Conservation (phyloP, 2,797 vertebrate species). For the Trachops cirrhosus region DNA sequence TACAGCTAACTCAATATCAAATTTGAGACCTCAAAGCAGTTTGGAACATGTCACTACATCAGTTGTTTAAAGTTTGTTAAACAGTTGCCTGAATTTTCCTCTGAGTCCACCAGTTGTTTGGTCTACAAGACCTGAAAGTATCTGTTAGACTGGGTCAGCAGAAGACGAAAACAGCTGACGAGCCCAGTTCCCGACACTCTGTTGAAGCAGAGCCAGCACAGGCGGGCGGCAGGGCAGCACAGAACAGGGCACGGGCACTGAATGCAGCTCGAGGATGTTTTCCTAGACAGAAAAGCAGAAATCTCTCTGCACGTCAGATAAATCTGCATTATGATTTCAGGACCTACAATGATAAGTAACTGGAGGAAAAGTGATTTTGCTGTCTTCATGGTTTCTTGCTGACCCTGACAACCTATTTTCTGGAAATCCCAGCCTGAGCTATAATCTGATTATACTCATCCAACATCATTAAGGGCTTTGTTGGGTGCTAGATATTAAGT, state of each 20-base stretch:
- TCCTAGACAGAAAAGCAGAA: background rate
- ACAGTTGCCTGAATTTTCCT: background rate
- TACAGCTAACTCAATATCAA: background rate
- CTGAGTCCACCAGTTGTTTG: background rate
- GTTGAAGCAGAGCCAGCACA: background rate
- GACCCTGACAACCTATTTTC: background rate
- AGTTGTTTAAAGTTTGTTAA: background rate
- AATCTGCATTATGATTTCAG: background rate
- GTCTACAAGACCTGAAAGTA: background rate
- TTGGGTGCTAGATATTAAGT: background rate
- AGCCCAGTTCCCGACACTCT: background rate
- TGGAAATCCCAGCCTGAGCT: background rate
- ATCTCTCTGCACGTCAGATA: background rate
- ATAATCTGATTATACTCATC: background rate
- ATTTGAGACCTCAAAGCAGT: background rate
- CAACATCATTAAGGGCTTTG: background rate
- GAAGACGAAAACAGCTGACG: background rate
- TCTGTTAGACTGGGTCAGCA: background rate
- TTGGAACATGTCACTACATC: background rate
- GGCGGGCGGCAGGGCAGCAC: background rate
- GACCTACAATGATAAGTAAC: background rate
- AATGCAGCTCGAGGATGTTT: background rate
- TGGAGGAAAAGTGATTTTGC: background rate
- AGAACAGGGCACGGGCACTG: rapidly evolving
- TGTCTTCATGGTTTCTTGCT: background rate